Evolutionary conservation across 2,888 invertebrate genomes (phyloP).

Genomic region (Hesperia comma): DNA sequence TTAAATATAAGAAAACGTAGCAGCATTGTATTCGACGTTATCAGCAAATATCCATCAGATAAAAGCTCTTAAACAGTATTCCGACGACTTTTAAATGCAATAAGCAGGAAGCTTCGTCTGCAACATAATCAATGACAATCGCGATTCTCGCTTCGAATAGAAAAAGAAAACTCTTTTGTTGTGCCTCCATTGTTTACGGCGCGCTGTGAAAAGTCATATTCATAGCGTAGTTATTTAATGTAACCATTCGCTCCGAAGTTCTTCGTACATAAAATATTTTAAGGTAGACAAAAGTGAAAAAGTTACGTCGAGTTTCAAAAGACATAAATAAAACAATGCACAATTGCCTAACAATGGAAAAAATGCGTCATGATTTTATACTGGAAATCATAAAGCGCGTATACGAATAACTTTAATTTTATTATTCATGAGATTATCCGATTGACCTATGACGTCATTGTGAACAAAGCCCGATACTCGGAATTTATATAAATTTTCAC

Average conservation of each 20-base stretch:
- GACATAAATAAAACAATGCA: neutral
- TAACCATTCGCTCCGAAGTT: neutral
- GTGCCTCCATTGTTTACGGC: conserved; percentile 19
- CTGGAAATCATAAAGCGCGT: no score
- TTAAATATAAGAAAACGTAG: conserved; percentile 12
- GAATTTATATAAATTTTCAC: neutral
- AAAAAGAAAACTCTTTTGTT: conserved; percentile 21
- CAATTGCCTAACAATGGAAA: no score
- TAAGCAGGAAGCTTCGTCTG: conserved; percentile 12
- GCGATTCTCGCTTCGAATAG: conserved; percentile 16
- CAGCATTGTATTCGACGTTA: neutral
- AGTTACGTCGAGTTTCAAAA: conserved; percentile 2
- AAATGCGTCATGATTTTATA: no score
- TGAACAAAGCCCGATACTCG: neutral
- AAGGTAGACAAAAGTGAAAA: neutral
- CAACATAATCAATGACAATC: conserved; percentile 21
- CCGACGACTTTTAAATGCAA: conserved; percentile 20
- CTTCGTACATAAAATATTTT: conserved; percentile 10
- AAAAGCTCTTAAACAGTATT: neutral
- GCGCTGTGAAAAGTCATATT: conserved; percentile 16
- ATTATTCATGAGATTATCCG: neutral
- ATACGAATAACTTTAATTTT: no score
- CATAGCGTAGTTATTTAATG: conserved; percentile 24
- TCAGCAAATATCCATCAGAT: conserved; percentile 2
- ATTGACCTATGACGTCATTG: neutral